Base-by-base conservation (phyloP, 2,113 vertebrate species). In the Oceanodroma tethys region DNA sequence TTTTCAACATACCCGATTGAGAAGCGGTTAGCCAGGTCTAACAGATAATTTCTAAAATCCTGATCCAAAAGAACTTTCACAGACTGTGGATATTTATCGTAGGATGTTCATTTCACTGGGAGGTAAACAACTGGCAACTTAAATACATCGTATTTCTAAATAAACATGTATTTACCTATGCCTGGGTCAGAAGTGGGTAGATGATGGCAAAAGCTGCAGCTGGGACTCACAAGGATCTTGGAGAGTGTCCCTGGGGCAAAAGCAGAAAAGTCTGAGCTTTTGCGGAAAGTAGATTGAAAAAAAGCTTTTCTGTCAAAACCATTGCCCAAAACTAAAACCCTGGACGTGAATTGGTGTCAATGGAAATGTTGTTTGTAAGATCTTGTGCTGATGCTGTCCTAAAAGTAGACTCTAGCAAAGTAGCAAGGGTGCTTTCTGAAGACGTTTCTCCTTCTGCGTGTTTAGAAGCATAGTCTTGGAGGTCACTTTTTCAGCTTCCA, bases 341-440 rank as follows among this genome's bases (percentile, higher is more conserved):
- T 1, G 1, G 36, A 26, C 0, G 2, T 38, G 32, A 81, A 15
- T 1, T 48, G 9, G 15, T 42, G 48, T 86, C 53, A 80, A 2
- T 73, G 40, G n/a, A 72, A 70, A 45, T 20, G 45, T 15, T 86
- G 11, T 75, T 67, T 86, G 23, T 26, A 63, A 55, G 42, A 10
- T 23, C 43, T 47, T 23, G 29, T 63, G 78, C 36, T 52, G 65
- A n/a, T 47, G 56, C 52, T 84, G 26, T 40, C 42, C 34, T 52
- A 30, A 66, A 92, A 82, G 62, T 11, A 60, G 30, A 32, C 40
- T 71, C 23, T 7, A 60, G 48, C 6, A 48, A 86, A 83, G 59
- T 12, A 83, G 15, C 32, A 45, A 40, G 22, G 6, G 5, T 81
- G 67, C 3, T 73, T 45, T 73, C 71, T 18, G 62, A 48, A 92